Evolutionary conservation across 2,797 vertebrate genomes (phyloP), one percentile per base, ranked within the genome.

Genomic region (Rhincodon typus): DNA sequence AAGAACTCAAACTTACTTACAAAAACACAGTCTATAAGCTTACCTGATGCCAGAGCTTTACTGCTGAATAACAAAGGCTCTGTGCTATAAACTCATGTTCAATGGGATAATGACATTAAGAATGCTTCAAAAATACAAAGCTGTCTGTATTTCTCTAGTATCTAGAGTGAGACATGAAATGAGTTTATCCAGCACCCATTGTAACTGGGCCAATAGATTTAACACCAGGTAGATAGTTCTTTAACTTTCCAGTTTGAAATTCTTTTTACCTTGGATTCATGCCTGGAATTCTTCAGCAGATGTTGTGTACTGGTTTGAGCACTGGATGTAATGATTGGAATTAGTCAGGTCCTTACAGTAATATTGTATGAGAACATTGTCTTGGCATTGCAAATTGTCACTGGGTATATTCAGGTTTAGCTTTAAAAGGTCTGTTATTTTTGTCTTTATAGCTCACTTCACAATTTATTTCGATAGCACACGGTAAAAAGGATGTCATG

Each of bases 141-240:
- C 67, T 25, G 46, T 94, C 67, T 91, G n/a, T 94, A 2, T 72
- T 94, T 72, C 38, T 72, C 67, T 42, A 50, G 67, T 10, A 72
- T 46, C 67, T 50, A 13, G 17, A 70, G 23, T 72, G 23, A 46
- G 93, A 50, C 93, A 46, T 94, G 93, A 94, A 72, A 50, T 72
- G 7, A 46, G 42, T 12, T 66, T 30, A 87, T 87, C 46, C 34
- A 66, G 50, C 12, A 13, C 13, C 87, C 27, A 4, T 93, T 69
- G 38, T 93, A 67, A 15, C n/a, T 67, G 90, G 57, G 50, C 87
- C 87, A 90, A 53, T 2, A 67, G n/a, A 17, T 67, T 10, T 93
- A 93, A 93, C 62, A 93, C 90, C 90, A 93, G 90, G 57, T 67
- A 69, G 57, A 38, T 38, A 93, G 34, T 87, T 87, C 84, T 50